Evolutionary conservation across 2,113 vertebrate species (phyloP).

Genomic region (Lophotis ruficrista): DNA sequence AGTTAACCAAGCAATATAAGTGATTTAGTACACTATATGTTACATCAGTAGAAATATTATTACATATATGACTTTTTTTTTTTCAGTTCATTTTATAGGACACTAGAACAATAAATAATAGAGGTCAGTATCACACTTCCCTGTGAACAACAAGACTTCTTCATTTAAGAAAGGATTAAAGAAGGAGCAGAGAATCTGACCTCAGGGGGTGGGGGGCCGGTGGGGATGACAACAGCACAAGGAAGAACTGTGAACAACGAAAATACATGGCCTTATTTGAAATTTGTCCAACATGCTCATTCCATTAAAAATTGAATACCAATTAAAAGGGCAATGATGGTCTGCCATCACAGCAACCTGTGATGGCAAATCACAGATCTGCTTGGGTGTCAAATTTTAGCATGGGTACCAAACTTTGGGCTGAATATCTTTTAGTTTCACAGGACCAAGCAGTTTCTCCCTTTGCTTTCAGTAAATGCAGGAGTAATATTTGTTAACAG

Average conservation of each 20-base stretch:
- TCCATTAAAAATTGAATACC: background rate
- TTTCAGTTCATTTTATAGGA: background rate
- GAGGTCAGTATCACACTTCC: background rate
- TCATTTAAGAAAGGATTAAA: background rate
- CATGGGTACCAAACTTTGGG: background rate
- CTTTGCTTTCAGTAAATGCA: background rate
- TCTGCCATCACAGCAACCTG: background rate
- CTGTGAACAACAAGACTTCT: background rate
- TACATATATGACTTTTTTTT: background rate
- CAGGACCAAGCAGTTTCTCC: background rate
- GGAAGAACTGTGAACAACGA: background rate
- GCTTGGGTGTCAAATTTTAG: background rate
- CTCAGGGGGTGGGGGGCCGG: too few species aligned
- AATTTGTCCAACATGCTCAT: background rate
- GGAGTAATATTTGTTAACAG: background rate
- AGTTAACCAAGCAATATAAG: background rate
- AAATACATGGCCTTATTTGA: rapidly evolving
- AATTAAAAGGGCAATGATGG: background rate
- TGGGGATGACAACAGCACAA: too few species aligned
- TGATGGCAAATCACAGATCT: background rate
- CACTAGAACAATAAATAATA: background rate
- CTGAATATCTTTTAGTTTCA: background rate
- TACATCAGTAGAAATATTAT: background rate
- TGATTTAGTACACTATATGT: background rate
- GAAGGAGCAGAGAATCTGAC: background rate